These are phyloP conservation scores for Nixonia krombeini DNA, from an alignment of 1,140 invertebrate genomes.

Conservation along the genomic window DNA sequence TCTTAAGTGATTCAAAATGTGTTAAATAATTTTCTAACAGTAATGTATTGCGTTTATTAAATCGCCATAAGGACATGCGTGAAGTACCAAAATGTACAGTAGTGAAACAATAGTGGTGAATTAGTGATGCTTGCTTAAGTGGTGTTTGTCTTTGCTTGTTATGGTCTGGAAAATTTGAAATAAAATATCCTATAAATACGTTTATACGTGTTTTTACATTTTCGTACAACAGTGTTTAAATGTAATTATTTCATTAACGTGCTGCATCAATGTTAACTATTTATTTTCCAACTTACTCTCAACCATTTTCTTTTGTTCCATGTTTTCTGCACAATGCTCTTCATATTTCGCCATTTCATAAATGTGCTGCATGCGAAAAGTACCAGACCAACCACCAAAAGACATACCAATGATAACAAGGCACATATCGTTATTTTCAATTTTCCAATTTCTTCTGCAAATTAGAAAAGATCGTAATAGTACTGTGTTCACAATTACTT, in stretches of 20 bases:
- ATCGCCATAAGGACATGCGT: no score
- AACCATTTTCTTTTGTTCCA: conserved; percentile 48
- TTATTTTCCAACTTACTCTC: conserved; percentile 52
- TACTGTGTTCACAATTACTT: neutral
- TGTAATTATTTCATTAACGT: conserved; percentile 2
- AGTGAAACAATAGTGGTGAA: no score
- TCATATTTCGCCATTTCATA: conserved; percentile 47
- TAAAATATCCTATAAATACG: neutral
- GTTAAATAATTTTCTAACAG: no score
- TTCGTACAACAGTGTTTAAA: no score
- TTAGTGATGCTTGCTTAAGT: neutral
- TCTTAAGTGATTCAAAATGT: no score
- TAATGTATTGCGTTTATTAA: no score
- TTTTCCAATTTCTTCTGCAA: conserved; percentile 51
- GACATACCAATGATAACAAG: conserved; percentile 42
- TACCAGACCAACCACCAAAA: conserved; percentile 40
- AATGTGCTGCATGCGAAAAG: conserved; percentile 40
- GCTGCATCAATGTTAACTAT: neutral
- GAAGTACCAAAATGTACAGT: no score
- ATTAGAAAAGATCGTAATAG: conserved; percentile 5
- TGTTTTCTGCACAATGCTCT: conserved; percentile 31
- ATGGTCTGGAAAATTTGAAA: neutral
- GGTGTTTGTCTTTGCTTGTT: no score
- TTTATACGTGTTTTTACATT: neutral
- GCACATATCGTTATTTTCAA: conserved; percentile 44